phyloP scores from a whole-genome alignment of 2,797 vertebrate species.

The Sebastes miniatus region DNA sequence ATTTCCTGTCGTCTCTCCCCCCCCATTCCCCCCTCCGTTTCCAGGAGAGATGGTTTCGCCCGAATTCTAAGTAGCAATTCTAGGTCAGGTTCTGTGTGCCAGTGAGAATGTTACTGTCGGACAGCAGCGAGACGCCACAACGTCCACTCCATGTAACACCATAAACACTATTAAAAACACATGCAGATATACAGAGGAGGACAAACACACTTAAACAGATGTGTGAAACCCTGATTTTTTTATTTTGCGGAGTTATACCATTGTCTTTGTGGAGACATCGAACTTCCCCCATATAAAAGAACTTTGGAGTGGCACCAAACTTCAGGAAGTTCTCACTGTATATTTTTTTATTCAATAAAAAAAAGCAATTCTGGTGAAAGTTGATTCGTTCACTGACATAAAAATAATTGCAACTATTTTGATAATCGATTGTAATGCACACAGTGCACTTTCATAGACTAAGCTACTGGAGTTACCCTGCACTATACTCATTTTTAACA shows the following conservation, averaged over 20 bases:
- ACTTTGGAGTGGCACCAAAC: conserved; percentile 9
- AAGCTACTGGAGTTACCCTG: too few relatives aligned
- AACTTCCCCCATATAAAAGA: conserved; percentile 3
- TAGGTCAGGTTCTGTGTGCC: conserved; percentile 85
- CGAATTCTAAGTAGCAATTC: conserved; percentile 86
- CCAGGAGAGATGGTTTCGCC: conserved; percentile 76
- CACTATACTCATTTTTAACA: too few relatives aligned
- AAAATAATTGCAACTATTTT: not conserved
- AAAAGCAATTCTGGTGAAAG: not conserved
- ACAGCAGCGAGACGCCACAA: conserved; percentile 47
- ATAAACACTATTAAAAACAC: not conserved
- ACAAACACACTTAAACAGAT: not conserved
- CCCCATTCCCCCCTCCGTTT: conserved; percentile 2
- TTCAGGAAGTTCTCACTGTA: conserved; percentile 23
- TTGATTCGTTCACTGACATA: not conserved
- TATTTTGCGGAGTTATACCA: not conserved
- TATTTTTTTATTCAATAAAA: not conserved
- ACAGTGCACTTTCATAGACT: too few relatives aligned
- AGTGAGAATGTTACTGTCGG: conserved; percentile 74
- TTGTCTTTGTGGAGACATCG: not conserved
- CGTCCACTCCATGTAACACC: conserved; percentile 32
- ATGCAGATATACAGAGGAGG: not conserved
- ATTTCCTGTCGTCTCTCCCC: conserved; percentile 73
- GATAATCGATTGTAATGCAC: not conserved
- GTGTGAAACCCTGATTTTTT: not conserved